These are phyloP conservation scores for Agrochola lychnidis DNA, from an alignment of 2,888 invertebrate genomes.

Conservation along the genomic window DNA sequence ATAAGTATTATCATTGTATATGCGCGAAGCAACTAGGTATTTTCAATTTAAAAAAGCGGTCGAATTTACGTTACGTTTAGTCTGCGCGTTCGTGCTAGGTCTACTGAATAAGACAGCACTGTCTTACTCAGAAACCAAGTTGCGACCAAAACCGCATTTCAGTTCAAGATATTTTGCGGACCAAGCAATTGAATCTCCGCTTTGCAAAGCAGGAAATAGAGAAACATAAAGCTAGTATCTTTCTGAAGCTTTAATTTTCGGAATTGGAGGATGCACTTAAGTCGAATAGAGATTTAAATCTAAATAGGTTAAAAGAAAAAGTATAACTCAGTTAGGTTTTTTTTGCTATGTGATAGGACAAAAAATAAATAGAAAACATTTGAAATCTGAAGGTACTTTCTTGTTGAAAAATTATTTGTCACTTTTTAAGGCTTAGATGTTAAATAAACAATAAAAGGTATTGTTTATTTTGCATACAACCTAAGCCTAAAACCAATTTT, in stretches of 20 bases:
- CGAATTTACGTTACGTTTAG: not conserved
- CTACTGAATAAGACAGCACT: constrained; percentile 46
- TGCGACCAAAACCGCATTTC: constrained; percentile 61
- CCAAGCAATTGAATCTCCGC: constrained; percentile 34
- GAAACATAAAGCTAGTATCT: constrained; percentile 24
- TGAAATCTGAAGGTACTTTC: not conserved
- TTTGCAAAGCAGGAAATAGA: constrained; percentile 48
- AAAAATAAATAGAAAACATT: not conserved
- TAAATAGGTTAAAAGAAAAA: not conserved
- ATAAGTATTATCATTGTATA: too few species aligned
- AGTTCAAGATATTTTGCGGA: constrained; percentile 51
- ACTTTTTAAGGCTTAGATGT: not conserved
- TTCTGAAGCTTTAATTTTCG: constrained; percentile 4
- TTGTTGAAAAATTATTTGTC: not conserved
- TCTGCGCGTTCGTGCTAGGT: not conserved
- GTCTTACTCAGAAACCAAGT: constrained; percentile 55
- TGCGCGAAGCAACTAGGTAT: not conserved
- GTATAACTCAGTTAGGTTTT: not conserved
- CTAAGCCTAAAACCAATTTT: not conserved
- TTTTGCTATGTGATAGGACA: not conserved
- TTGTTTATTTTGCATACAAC: not conserved
- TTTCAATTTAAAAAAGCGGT: too few species aligned
- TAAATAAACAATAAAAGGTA: not conserved
- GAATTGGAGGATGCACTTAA: constrained; percentile 35
- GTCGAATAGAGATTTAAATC: not conserved